A percentile compares a stretch with the other conserved stretches of the same genome.
Conservation (phyloP, 2,888 invertebrate species). For the Brenthis hecate region DNA sequence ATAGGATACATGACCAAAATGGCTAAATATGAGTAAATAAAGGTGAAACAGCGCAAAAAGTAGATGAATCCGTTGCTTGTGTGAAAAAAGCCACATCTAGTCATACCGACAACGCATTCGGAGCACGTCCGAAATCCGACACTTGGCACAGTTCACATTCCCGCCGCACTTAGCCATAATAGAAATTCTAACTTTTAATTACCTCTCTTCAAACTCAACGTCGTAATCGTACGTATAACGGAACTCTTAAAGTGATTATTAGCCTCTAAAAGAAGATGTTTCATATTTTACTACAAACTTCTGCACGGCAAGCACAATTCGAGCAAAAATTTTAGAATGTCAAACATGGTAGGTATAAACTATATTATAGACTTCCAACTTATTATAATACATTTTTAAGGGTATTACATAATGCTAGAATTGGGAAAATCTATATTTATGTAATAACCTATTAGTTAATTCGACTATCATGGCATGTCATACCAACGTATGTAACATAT, state of each 20-base stretch:
- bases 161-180: slow-evolving; percentile 57
- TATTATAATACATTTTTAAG: no score
- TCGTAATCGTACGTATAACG: slow-evolving; percentile 43
- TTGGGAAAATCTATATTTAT: no score
- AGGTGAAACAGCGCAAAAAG: slow-evolving; percentile 20
- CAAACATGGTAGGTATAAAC: neutral
- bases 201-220: slow-evolving; percentile 61
- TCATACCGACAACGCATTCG: slow-evolving; percentile 52
- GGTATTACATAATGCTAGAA: no score
- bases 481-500: no score
- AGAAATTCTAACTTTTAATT: slow-evolving; percentile 79
- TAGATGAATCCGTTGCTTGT: slow-evolving; percentile 34
- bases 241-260: slow-evolving; percentile 35
- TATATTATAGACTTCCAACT: neutral
- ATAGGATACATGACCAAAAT: neutral
- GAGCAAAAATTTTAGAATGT: neutral
- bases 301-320: neutral
- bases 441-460: no score
- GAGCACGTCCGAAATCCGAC: slow-evolving; percentile 75
- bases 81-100: slow-evolving; percentile 29
- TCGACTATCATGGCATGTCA: no score
- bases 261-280: slow-evolving; percentile 25
- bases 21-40: slow-evolving; percentile 6
- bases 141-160: slow-evolving; percentile 74
- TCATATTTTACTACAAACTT: slow-evolving; percentile 12